Percentiles rank a stretch among this genome's conserved stretches.
Conservation (phyloP, 1,140 invertebrate genomes). For the Macrobrachium rosenbergii region DNA sequence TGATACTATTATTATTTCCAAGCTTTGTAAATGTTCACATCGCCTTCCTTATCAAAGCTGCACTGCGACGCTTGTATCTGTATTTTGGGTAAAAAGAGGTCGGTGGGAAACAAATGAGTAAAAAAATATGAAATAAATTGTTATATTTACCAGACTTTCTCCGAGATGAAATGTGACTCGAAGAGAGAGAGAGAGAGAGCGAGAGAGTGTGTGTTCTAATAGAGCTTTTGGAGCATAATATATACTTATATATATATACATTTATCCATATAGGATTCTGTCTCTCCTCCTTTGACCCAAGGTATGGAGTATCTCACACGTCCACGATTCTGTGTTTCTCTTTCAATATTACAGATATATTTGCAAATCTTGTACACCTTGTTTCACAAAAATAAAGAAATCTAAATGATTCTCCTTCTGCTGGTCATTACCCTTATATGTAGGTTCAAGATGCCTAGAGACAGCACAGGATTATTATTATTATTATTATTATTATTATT, state of each 20-base stretch:
- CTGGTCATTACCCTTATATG: background rate
- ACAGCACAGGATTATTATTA: background rate
- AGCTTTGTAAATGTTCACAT: slow-evolving; percentile 56
- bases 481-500: background rate
- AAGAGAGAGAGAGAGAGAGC: too few species aligned
- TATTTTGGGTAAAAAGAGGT: slow-evolving; percentile 62
- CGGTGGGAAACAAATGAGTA: too few species aligned
- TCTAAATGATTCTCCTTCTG: slow-evolving; percentile 32
- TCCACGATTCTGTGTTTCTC: slow-evolving; percentile 58
- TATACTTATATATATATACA: slow-evolving; percentile 36
- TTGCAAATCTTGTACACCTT: slow-evolving; percentile 64
- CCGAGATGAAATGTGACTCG: background rate
- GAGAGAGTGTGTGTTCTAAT: too few species aligned
- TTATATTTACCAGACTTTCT: background rate
- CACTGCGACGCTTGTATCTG: slow-evolving; percentile 56
- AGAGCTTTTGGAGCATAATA: background rate
- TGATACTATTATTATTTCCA: slow-evolving; percentile 48
- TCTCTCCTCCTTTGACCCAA: slow-evolving; percentile 54
- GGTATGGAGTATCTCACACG: slow-evolving; percentile 57
- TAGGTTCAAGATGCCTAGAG: background rate
- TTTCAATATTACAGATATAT: slow-evolving; percentile 63
- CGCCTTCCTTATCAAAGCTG: slow-evolving; percentile 58
- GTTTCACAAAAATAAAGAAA: slow-evolving; percentile 63
- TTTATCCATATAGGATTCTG: slow-evolving; percentile 26
- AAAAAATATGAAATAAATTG: too few species aligned